Percentiles rank a stretch among this genome's conserved stretches.
Evolutionary conservation across 2,113 vertebrate genomes (phyloP).

Genomic region (Indicator maculatus): DNA sequence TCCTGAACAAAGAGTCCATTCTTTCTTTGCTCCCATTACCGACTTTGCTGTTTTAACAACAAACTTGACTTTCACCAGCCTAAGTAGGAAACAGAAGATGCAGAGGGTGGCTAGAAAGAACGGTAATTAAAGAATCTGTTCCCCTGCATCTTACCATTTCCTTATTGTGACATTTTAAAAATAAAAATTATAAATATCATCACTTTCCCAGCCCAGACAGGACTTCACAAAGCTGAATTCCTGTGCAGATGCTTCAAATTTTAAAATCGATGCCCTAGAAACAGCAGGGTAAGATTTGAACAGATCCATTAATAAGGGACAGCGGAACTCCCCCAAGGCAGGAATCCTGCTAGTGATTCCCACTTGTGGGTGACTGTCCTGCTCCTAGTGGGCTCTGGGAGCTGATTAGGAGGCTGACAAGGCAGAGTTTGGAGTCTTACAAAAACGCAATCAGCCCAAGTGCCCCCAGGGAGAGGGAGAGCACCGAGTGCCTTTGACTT

Average conservation of each 20-base stretch:
- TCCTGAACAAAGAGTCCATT: constrained; percentile 45
- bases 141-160: background rate
- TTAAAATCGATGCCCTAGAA: background rate
- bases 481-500: background rate
- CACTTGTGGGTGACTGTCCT: background rate
- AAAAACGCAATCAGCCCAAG: background rate
- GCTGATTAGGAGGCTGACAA: background rate
- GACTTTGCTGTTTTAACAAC: constrained; percentile 23
- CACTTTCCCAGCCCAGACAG: background rate
- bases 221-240: background rate
- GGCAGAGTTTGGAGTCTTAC: background rate
- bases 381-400: background rate
- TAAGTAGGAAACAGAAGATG: constrained; percentile 29
- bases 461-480: background rate
- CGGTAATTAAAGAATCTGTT: constrained; percentile 2
- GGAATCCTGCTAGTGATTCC: background rate
- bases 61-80: constrained; percentile 36
- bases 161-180: background rate
- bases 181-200: background rate
- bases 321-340: background rate
- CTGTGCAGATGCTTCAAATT: background rate
- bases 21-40: constrained; percentile 20
- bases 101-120: background rate
- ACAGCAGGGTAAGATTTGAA: background rate
- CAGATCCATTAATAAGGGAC: background rate